Evolutionary conservation across 1,140 invertebrate species (phyloP), one percentile per base, ranked within the genome.

Genomic region (Hyphantria cunea): DNA sequence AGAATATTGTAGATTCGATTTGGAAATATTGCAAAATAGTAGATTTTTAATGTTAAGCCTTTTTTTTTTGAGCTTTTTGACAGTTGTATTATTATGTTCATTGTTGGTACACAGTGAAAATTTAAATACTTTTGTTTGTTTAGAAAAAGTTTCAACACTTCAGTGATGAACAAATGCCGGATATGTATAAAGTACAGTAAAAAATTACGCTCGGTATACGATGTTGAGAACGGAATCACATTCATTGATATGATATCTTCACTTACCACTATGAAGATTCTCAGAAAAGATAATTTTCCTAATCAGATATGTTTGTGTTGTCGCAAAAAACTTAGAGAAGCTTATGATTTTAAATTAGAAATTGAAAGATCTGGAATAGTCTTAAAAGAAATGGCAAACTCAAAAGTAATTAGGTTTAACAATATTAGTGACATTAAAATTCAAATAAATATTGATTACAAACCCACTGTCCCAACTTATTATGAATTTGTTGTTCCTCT

Each of bases 261-360:
- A 47, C 39, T 41, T 45, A 25, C n/a, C 8, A 25, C 39, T 14
- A 49, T 59, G 9, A 48, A 80, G 74, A 55, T 77, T 47, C 7
- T 25, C 14, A 55, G n/a, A n/a, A n/a, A 34, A 51, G 42, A 75
- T 53, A 61, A 67, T 34, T 54, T 60, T 7, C 61, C 53, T 32
- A 64, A 70, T 25, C 54, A 63, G 42, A 72, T 82, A 56, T 82
- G 79, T 48, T 50, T 39, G 8, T 17, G 41, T 25, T 82, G 79
- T 44, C 48, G 64, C 13, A 66, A 56, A 62, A 72, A 74, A 63
- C 68, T 80, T 12, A 63, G 37, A 55, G 73, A 72, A 13, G 60
- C 67, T 12, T 80, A 75, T 68, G 47, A 74, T 42, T 82, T 80
- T 55, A 82, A 78, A 67, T 17, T 62, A 6, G 13, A 70, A 15